Evolutionary conservation across 2,113 vertebrate species (phyloP).

Genomic region (Alligator mississippiensis): DNA sequence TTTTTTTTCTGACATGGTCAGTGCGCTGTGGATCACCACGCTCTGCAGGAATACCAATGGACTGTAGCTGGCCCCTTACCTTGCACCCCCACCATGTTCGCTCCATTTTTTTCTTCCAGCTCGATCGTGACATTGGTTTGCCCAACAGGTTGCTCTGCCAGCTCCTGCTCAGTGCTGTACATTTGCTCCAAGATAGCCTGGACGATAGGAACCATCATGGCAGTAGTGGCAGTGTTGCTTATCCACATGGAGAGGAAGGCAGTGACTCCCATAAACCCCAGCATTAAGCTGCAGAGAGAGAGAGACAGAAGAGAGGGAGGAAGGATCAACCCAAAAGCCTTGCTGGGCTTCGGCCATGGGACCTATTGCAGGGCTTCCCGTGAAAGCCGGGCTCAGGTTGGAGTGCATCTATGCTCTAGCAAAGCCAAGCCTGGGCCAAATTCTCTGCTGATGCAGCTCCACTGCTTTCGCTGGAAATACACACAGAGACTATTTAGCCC

Average conservation of each 20-base stretch:
- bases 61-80: slow-evolving; percentile 36
- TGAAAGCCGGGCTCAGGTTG: neutral
- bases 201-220: slow-evolving; percentile 98
- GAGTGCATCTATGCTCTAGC: neutral
- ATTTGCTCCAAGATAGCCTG: slow-evolving; percentile 92
- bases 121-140: slow-evolving; percentile 56
- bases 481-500: neutral
- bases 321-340: neutral
- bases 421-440: neutral
- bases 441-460: neutral
- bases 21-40: neutral
- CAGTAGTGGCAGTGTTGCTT: slow-evolving; percentile 96
- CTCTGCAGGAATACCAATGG: neutral
- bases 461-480: neutral
- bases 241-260: slow-evolving; percentile 99
- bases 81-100: neutral
- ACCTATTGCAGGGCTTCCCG: neutral
- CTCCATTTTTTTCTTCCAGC: slow-evolving; percentile 62
- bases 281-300: slow-evolving; percentile 86
- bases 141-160: slow-evolving; percentile 11
- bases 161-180: slow-evolving; percentile 69
- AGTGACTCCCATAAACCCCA: slow-evolving; percentile 95
- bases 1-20: neutral
- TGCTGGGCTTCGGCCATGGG: neutral
- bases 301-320: neutral